Evolutionary conservation across 2,797 vertebrate species (phyloP).

Genomic region (Allobates femoralis): DNA sequence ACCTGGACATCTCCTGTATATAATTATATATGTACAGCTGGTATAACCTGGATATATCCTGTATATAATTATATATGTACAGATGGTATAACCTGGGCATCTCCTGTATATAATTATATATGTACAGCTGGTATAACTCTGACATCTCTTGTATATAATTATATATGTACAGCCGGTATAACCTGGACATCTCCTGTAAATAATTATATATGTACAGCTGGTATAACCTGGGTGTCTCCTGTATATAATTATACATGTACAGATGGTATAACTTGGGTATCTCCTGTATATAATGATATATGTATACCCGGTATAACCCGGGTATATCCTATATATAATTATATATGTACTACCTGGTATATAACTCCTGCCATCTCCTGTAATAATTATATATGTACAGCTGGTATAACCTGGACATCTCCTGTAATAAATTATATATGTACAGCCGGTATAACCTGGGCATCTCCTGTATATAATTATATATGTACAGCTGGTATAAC

Average conservation of each 20-base stretch:
- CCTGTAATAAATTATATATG: no score
- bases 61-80: neutral
- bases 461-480: neutral
- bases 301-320: neutral
- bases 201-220: conserved; percentile 1
- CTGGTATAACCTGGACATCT: neutral
- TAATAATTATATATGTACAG: neutral
- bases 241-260: neutral
- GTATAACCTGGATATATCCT: neutral
- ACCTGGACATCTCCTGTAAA: neutral
- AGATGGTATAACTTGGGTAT: neutral
- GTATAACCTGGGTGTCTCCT: no score
- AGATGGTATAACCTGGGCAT: neutral
- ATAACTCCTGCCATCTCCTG: neutral
- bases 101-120: neutral
- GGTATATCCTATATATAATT: neutral
- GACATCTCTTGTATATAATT: neutral
- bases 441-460: neutral
- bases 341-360: neutral
- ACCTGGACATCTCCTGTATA: neutral
- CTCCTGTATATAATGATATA: neutral
- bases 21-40: neutral
- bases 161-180: neutral
- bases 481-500: neutral
- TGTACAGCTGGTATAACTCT: neutral